Evolutionary conservation across 2,888 invertebrate genomes (phyloP).

Genomic region (Alitta virens): DNA sequence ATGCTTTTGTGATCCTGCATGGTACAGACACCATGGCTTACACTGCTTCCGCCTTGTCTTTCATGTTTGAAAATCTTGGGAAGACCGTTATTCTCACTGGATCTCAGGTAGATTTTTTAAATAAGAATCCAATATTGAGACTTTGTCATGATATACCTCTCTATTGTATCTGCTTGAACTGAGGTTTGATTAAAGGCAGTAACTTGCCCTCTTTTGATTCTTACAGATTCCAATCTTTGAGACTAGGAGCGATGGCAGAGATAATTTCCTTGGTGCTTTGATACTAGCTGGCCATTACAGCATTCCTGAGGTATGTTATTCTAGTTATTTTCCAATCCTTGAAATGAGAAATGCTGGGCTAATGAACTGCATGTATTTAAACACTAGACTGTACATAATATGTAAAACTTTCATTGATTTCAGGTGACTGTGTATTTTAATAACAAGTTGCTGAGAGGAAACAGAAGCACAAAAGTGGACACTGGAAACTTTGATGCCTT

Average conservation of each 20-base stretch:
- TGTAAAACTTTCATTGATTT: background rate
- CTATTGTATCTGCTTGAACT: too few species aligned
- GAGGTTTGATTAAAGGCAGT: too few species aligned
- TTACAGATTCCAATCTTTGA: slow-evolving; percentile 88
- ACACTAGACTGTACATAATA: too few species aligned
- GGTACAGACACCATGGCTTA: slow-evolving; percentile 93
- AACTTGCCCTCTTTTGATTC: too few species aligned
- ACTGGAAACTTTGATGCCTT: slow-evolving; percentile 67
- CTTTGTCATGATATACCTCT: too few species aligned
- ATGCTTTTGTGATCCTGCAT: slow-evolving; percentile 92
- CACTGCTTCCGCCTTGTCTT: slow-evolving; percentile 91
- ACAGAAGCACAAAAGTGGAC: slow-evolving; percentile 76
- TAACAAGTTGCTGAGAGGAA: slow-evolving; percentile 83
- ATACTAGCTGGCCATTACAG: slow-evolving; percentile 83
- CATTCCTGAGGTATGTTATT: slow-evolving; percentile 77
- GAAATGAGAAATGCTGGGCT: background rate
- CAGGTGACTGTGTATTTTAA: slow-evolving; percentile 77
- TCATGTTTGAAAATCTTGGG: slow-evolving; percentile 86
- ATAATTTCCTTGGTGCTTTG: slow-evolving; percentile 90
- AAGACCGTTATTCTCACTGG: slow-evolving; percentile 92
- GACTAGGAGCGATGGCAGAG: slow-evolving; percentile 85
- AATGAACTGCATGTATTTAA: background rate
- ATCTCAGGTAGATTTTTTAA: slow-evolving; percentile 61
- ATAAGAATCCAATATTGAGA: too few species aligned
- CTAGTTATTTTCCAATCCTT: background rate